Conservation (phyloP, 2,797 vertebrate genomes). For the Gobio occitaniae region DNA sequence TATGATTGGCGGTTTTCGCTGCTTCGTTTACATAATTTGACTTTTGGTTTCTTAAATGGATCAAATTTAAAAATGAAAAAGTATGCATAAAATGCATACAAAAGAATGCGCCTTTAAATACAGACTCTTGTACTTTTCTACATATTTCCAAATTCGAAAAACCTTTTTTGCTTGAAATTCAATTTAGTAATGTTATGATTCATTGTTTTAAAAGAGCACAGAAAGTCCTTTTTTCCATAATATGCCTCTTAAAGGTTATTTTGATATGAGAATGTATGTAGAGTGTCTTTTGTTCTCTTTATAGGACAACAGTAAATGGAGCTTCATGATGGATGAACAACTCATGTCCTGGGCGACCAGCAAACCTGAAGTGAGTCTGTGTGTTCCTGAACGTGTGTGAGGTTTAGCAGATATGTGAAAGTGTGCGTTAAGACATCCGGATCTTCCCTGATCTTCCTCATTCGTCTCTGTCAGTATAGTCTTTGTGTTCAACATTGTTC, state of each 20-base stretch:
- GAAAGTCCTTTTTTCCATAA: not conserved
- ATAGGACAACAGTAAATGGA: constrained; percentile 86
- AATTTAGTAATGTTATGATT: not conserved
- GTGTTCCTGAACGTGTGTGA: constrained; percentile 12
- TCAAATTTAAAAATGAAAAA: no score
- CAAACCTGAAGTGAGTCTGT: constrained; percentile 78
- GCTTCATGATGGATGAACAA: constrained; percentile 85
- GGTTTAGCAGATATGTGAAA: constrained; percentile 32
- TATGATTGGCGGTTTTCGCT: no score
- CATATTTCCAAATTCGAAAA: not conserved
- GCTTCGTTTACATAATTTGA: no score
- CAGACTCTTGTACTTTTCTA: not conserved
- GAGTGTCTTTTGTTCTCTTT: constrained; percentile 39
- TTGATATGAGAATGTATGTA: not conserved
- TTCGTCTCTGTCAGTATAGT: constrained; percentile 31
- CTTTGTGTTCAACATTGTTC: constrained; percentile 24
- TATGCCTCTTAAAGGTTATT: not conserved
- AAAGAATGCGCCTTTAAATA: not conserved
- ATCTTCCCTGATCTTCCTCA: constrained; percentile 17
- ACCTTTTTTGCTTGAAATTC: not conserved
- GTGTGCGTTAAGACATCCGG: not conserved
- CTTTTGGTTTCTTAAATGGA: no score
- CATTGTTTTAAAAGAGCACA: not conserved
- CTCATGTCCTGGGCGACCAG: constrained; percentile 85
- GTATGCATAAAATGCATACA: no score